Base-by-base conservation (phyloP, 2,113 vertebrate species). In the Pelvicachromis taeniatus region DNA sequence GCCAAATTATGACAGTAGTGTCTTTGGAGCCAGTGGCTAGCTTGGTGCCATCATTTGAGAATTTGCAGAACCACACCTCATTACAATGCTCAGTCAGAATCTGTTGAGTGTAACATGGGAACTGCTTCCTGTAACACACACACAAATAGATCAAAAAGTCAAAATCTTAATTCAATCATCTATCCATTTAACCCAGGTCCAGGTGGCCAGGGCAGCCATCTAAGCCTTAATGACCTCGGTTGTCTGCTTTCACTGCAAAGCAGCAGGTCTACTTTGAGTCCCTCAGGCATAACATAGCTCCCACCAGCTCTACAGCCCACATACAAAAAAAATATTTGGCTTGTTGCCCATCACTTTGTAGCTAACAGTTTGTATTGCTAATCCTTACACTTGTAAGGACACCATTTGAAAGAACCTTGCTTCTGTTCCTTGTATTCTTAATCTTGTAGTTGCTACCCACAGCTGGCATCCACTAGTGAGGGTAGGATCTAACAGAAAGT, bases 61-160 rank as follows among this genome's bases (percentile, higher is more conserved):
- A 99, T 92, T 99, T 99, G 96, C 99, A 99, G 96, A 99, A 99
- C 99, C 99, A 99, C 68, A 99, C 98, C 95, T 99, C 98, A 56
- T 99, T 99, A 96, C 98, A 99, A 94, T 99, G 98, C 85, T 99
- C 98, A 17, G 99, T 99, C 89, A 99, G 96, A 93, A 99, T 99
- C 95, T 99, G 98, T 91, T 99, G 99, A 58, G 99, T 99, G 93
- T 99, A 99, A 96, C 99, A 99, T 7, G 99, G 99, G 92, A 99
- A 99, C 96, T 99, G 99, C 91, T 99, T 99, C 97, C 98, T 99
- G 94, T 83, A 5, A 81, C 5, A 75, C 2, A 4, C 10, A 17
- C 31, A 59, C 53, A 42, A 4, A 81, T 48, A 52, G 31, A 40
- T 2, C 4, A 21, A 19, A 65, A 65, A 3, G n/a, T 85, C 77